Conservation (phyloP, 1,140 invertebrate species). For the Hylaeus anthracinus region DNA sequence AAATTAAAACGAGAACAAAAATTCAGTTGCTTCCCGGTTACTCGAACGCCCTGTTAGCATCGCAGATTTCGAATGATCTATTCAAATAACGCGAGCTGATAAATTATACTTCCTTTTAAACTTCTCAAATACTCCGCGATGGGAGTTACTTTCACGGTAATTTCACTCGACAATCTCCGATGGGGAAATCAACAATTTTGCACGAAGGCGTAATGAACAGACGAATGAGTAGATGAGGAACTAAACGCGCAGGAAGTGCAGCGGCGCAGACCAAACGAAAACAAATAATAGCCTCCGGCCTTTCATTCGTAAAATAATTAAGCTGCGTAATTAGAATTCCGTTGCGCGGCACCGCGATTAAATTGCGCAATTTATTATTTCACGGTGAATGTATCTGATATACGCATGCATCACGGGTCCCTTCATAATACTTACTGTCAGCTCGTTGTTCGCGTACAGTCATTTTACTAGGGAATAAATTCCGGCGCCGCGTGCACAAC, state of each 20-base stretch:
- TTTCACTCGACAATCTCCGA: background rate
- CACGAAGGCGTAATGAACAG: slow-evolving; percentile 14
- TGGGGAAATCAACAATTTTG: background rate
- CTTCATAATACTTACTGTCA: slow-evolving; percentile 41
- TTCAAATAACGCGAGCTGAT: slow-evolving; percentile 9
- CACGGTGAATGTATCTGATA: slow-evolving; percentile 7
- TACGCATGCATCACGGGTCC: slow-evolving; percentile 23
- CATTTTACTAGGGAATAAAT: slow-evolving; percentile 44
- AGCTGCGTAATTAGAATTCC: slow-evolving; percentile 33
- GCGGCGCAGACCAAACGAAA: background rate
- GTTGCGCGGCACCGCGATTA: slow-evolving; percentile 13
- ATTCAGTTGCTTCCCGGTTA: background rate
- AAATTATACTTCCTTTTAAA: background rate
- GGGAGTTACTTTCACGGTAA: background rate
- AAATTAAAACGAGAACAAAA: background rate
- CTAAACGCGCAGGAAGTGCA: background rate
- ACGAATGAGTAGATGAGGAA: background rate
- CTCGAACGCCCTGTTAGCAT: background rate
- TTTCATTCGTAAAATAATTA: slow-evolving; percentile 14
- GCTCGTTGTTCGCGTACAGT: slow-evolving; percentile 7
- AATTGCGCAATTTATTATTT: slow-evolving; percentile 36
- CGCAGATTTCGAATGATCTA: background rate
- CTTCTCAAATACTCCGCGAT: background rate
- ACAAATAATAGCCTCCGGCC: background rate
- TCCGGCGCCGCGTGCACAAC: slow-evolving; percentile 28